phyloP scores from a whole-genome alignment of 2,888 invertebrate species.

The Pseudanteris insignis region DNA sequence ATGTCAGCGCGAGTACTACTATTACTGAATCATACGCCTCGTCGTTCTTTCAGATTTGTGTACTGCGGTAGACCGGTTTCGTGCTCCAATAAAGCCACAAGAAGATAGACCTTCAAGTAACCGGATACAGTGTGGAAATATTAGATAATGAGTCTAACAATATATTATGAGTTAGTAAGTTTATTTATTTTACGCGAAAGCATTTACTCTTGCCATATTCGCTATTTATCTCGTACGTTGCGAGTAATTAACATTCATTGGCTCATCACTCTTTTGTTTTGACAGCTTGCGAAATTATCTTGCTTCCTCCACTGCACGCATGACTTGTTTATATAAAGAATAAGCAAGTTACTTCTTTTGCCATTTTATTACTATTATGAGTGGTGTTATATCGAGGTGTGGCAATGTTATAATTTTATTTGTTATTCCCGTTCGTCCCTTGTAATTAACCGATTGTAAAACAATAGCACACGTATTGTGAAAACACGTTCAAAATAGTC shows the following conservation, averaged over 20 bases:
- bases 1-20: slow-evolving; percentile 16
- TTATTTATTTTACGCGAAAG: slow-evolving; percentile 18
- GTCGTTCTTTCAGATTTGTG: slow-evolving; percentile 28
- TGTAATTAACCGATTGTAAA: too few relatives aligned
- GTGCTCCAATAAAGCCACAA: slow-evolving; percentile 32
- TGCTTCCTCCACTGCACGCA: too few relatives aligned
- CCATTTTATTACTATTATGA: too few relatives aligned
- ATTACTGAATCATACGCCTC: slow-evolving; percentile 38
- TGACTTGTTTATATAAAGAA: too few relatives aligned
- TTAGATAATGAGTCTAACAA: slow-evolving; percentile 39
- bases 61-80: slow-evolving; percentile 32
- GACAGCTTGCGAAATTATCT: slow-evolving; percentile 14
- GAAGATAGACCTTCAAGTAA: slow-evolving; percentile 39
- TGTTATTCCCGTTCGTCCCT: too few relatives aligned
- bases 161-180: slow-evolving; percentile 21
- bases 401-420: too few relatives aligned
- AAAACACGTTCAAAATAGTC: too few relatives aligned
- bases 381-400: too few relatives aligned
- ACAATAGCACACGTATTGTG: too few relatives aligned
- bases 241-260: slow-evolving; percentile 28
- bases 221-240: slow-evolving; percentile 6
- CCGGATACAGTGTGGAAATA: slow-evolving; percentile 43
- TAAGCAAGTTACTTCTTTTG: too few relatives aligned
- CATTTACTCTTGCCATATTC: slow-evolving; percentile 21
- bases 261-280: slow-evolving; percentile 20